These are phyloP conservation scores for Dinomys branickii DNA, from an alignment of 2,113 vertebrate genomes.

Conservation along the genomic window DNA sequence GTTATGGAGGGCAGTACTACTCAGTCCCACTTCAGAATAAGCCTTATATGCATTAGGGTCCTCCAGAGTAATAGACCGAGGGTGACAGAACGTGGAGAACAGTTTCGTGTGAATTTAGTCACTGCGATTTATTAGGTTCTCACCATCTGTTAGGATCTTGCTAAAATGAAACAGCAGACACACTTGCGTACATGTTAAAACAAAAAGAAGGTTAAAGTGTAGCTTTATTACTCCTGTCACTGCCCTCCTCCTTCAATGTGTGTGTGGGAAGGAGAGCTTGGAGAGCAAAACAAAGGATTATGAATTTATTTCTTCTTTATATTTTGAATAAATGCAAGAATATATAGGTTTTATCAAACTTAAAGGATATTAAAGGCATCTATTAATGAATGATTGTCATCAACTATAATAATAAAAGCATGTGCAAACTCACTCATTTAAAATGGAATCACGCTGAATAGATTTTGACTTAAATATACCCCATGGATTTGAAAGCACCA, in stretches of 20 bases:
- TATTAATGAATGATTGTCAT: constrained; percentile 9
- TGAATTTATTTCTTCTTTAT: not conserved
- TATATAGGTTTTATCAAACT: constrained; percentile 18
- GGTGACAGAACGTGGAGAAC: not conserved
- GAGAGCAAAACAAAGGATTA: not conserved
- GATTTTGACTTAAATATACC: constrained; percentile 12
- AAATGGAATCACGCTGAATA: constrained; percentile 34
- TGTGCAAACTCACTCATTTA: constrained; percentile 51
- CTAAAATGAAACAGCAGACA: not conserved
- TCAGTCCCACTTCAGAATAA: not conserved
- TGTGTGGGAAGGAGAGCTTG: not conserved
- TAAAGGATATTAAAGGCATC: not conserved
- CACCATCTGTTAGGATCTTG: not conserved
- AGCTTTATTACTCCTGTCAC: not conserved
- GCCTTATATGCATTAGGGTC: not conserved
- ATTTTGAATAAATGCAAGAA: not conserved
- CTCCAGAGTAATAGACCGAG: constrained; percentile 24
- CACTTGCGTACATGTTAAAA: not conserved
- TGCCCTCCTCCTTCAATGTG: not conserved
- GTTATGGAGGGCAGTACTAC: not conserved
- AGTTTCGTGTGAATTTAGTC: not conserved
- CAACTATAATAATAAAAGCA: not conserved
- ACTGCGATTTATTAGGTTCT: not conserved
- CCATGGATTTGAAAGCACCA: constrained; percentile 40
- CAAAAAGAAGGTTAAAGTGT: not conserved